These are phyloP conservation scores for Urosaurus nigricauda DNA, from an alignment of 2,797 vertebrate species.

Conservation along the genomic window DNA sequence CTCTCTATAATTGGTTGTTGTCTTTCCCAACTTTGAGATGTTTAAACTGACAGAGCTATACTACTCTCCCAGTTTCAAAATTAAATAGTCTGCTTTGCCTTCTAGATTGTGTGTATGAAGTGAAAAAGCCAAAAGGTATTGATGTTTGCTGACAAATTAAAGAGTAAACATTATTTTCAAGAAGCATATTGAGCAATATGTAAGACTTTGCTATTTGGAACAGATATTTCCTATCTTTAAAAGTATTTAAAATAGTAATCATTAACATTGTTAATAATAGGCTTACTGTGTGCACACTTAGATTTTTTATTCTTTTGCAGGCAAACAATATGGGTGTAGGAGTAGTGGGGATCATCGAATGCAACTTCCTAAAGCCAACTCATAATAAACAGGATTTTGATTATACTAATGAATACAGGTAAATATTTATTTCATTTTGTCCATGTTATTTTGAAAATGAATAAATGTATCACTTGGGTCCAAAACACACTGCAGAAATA, in stretches of 20 bases:
- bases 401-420: constrained; percentile 96
- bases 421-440: constrained; percentile 42
- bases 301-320: constrained; percentile 77
- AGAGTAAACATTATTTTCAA: background rate
- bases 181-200: background rate
- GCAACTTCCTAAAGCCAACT: constrained; percentile 93
- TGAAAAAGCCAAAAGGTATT: background rate
- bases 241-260: background rate
- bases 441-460: background rate
- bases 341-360: constrained; percentile 94
- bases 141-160: background rate
- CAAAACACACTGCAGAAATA: too few species aligned
- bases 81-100: too few species aligned
- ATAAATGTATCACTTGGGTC: background rate
- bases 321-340: constrained; percentile 91
- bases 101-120: background rate
- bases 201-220: background rate
- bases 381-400: constrained; percentile 98
- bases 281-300: background rate
- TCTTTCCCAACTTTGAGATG: background rate
- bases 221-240: too few species aligned
- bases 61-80: background rate
- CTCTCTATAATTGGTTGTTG: background rate
- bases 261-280: background rate
- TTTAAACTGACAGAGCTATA: background rate